phyloP scores from a whole-genome alignment of 2,888 invertebrate genomes.

The Agriopis marginaria region DNA sequence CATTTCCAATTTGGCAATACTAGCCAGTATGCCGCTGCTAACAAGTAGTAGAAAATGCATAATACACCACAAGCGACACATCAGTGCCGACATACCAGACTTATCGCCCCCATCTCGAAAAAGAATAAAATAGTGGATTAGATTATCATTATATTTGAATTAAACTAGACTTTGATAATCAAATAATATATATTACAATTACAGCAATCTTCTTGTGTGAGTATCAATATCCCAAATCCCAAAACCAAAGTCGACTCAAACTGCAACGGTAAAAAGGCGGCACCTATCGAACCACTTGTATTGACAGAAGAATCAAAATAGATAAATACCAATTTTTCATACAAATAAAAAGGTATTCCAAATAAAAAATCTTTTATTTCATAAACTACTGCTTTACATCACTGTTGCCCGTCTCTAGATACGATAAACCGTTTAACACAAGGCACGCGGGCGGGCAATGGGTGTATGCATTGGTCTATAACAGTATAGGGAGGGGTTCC shows the following conservation, averaged over 20 bases:
- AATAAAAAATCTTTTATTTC: slow-evolving; percentile 2
- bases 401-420: slow-evolving; percentile 59
- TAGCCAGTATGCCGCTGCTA: too few species aligned
- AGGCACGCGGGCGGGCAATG: slow-evolving; percentile 58
- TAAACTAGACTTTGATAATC: background rate
- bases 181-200: background rate
- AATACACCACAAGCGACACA: too few species aligned
- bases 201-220: background rate
- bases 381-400: background rate
- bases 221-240: background rate
- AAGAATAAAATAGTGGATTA: too few species aligned
- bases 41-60: too few species aligned
- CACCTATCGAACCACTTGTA: background rate
- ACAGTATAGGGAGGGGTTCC: slow-evolving; percentile 73
- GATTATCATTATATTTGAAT: too few species aligned
- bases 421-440: slow-evolving; percentile 65
- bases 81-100: too few species aligned
- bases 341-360: background rate
- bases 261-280: background rate
- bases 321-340: too few species aligned
- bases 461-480: slow-evolving; percentile 68
- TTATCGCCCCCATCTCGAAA: too few species aligned
- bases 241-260: background rate
- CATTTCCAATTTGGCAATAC: too few species aligned
- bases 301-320: too few species aligned